Evolutionary conservation across 2,888 invertebrate genomes (phyloP).

Genomic region (Drosophila kanekoi): DNA sequence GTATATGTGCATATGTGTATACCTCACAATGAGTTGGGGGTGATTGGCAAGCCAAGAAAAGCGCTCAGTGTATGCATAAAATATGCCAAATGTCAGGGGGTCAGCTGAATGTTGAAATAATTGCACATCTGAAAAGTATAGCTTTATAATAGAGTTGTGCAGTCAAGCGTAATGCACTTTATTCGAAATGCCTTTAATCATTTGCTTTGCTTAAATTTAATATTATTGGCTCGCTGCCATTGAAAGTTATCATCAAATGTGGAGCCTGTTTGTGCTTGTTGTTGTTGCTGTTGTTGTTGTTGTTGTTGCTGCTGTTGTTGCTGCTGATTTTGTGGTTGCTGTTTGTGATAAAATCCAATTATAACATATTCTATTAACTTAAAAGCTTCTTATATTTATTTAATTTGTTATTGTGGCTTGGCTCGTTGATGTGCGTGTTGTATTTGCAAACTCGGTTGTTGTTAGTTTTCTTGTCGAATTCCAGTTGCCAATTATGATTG

Average conservation of each 20-base stretch:
- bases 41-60: too few relatives aligned
- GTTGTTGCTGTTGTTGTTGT: slow-evolving; percentile 27
- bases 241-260: slow-evolving; percentile 13
- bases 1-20: too few relatives aligned
- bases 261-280: slow-evolving; percentile 15
- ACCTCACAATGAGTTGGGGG: too few relatives aligned
- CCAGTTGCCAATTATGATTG: slow-evolving; percentile 43
- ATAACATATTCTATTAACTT: slow-evolving; percentile 75
- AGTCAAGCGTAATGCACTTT: background rate
- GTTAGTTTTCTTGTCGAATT: slow-evolving; percentile 29
- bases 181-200: background rate
- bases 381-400: slow-evolving; percentile 80
- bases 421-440: slow-evolving; percentile 12
- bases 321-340: slow-evolving; percentile 28
- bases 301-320: slow-evolving; percentile 19
- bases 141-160: too few relatives aligned
- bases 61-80: too few relatives aligned
- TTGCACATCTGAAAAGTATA: too few relatives aligned
- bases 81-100: too few relatives aligned
- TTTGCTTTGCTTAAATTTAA: slow-evolving; percentile 1
- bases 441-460: slow-evolving; percentile 13
- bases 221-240: slow-evolving; percentile 10
- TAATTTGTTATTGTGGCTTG: slow-evolving; percentile 71
- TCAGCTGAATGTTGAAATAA: too few relatives aligned
- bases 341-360: slow-evolving; percentile 65